Evolutionary conservation across 2,888 invertebrate species (phyloP), one percentile per base, ranked within the genome.

Genomic region (Macaria liturata): DNA sequence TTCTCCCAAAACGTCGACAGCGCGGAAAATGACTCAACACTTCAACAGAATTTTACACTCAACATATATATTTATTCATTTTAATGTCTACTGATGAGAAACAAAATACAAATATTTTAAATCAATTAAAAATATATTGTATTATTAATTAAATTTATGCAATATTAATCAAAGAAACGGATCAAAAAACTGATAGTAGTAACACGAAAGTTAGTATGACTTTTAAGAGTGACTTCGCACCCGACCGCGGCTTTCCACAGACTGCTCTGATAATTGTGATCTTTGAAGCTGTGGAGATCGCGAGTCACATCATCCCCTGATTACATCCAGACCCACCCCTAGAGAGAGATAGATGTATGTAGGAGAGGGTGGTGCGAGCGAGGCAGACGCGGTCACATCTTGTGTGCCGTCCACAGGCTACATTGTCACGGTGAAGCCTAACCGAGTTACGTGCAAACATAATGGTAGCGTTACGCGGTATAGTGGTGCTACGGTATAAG

Each of bases 1-100:
- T 94, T 93, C 69, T 93, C 93, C 94, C 94, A 94, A 83, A 94
- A 92, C 65, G 93, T 83, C 78, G 92, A 91, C 91, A 92, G 91
- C 81, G 81, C 92, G 86, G 72, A 70, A 67, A 68, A 71, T 80
- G 65, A 37, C 61, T 59, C 48, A 53, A 63, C 67, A 73, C 68
- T 62, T 59, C 57, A 59, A 46, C 9, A 32, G 40, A 62, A 68
- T 55, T 50, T 34, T 8, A 6, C 62, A 58, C 34, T 37, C 62
- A 44, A 56, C 57, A 57, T 43, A 56, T 54, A 40, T 59, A 51
- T 53, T 31, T 49, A 34, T 3, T n/a, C 30, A 37, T 45, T 32
- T 4, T 9, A 43, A 31, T 1, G 8, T 39, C 6, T 39, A 8
- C 20, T 42, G 20, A 20, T 37, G 34, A 8, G 9, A 42, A 42